Percentiles rank a stretch among this genome's conserved stretches.
These are phyloP conservation scores for Pogonomyrmex barbatus DNA, from an alignment of 1,140 invertebrate species.

Conservation along the genomic window DNA sequence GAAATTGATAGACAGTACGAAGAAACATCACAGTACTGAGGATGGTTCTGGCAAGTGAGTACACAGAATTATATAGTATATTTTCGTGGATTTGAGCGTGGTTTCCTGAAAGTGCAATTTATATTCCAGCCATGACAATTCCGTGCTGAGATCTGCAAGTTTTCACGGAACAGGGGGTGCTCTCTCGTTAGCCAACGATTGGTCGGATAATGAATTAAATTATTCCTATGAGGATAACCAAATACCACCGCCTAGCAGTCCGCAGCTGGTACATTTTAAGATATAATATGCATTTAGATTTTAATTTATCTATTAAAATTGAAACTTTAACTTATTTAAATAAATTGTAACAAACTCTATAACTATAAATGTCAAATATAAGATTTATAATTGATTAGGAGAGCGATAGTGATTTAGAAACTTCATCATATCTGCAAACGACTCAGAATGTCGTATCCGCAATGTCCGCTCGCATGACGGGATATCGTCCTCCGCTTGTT, in stretches of 20 bases:
- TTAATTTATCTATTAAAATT: background rate
- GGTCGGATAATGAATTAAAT: constrained; percentile 78
- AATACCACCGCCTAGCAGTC: constrained; percentile 77
- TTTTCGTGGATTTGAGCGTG: background rate
- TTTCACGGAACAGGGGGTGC: constrained; percentile 86
- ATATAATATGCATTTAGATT: background rate
- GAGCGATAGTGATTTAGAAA: constrained; percentile 80
- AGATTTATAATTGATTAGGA: constrained; percentile 64
- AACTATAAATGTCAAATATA: constrained; percentile 8
- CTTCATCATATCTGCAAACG: constrained; percentile 79
- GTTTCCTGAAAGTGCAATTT: background rate
- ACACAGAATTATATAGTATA: background rate
- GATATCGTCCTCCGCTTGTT: constrained; percentile 78
- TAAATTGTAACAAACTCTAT: background rate
- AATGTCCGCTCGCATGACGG: constrained; percentile 86
- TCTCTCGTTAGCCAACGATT: constrained; percentile 78
- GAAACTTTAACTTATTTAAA: background rate
- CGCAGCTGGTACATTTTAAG: constrained; percentile 70
- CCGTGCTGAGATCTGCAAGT: constrained; percentile 86
- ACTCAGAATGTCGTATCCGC: constrained; percentile 88
- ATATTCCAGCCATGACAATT: constrained; percentile 82
- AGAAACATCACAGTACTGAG: constrained; percentile 80
- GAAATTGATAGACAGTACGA: constrained; percentile 85
- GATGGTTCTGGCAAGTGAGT: constrained; percentile 74
- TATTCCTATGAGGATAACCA: constrained; percentile 77